Conservation (phyloP, 2,888 invertebrate species). For the Shargacucullia verbasci region DNA sequence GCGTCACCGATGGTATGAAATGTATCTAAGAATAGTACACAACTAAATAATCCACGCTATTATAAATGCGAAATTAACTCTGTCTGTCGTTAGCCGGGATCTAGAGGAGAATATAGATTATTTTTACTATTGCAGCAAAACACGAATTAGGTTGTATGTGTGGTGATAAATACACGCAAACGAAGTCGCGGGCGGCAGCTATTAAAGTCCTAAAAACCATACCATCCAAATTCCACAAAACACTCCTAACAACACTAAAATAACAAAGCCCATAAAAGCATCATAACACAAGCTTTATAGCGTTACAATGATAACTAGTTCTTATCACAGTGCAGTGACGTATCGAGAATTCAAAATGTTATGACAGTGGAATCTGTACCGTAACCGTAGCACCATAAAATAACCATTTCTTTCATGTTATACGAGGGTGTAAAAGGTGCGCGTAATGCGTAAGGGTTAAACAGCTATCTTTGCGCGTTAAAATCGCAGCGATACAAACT, state of each 20-base stretch:
- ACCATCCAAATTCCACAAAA: background rate
- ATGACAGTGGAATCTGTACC: conserved; percentile 83
- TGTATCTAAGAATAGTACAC: no score
- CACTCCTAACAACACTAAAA: conserved; percentile 12
- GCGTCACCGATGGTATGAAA: no score
- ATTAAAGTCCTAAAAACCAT: no score
- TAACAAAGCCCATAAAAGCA: conserved; percentile 62
- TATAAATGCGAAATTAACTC: no score
- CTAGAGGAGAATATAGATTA: no score
- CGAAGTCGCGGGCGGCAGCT: no score
- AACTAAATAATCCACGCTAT: no score
- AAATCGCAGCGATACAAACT: conserved; percentile 86
- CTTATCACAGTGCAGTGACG: conserved; percentile 78
- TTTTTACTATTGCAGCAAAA: no score
- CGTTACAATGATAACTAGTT: conserved; percentile 67
- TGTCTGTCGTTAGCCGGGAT: no score
- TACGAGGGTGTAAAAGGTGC: conserved; percentile 84
- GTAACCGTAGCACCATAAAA: conserved; percentile 80
- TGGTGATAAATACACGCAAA: no score
- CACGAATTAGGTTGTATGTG: no score
- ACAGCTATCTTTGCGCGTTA: conserved; percentile 84
- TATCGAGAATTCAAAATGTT: conserved; percentile 86
- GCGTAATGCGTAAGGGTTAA: conserved; percentile 75
- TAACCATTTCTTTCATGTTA: conserved; percentile 86
- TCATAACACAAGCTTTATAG: conserved; percentile 62